Evolutionary conservation across 2,888 invertebrate genomes (phyloP).

Genomic region (Leptogaster cylindrica): DNA sequence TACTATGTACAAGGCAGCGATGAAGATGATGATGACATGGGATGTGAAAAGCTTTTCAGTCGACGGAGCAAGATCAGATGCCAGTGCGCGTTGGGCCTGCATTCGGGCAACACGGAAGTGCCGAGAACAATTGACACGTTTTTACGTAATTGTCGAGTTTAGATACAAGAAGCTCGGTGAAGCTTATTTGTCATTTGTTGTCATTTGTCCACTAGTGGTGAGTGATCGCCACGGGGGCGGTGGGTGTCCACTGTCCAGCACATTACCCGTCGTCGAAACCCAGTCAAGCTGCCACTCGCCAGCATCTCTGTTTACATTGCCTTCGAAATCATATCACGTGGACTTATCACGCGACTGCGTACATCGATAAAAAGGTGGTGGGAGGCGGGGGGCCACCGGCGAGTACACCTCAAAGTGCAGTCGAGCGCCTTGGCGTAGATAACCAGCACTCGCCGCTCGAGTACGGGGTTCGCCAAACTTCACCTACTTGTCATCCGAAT

Average conservation of each 20-base stretch:
- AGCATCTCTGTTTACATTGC: conserved; percentile 22
- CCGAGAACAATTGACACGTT: neutral
- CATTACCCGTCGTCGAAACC: neutral
- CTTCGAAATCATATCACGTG: conserved; percentile 13
- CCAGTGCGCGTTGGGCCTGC: conserved; percentile 23
- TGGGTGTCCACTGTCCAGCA: no score
- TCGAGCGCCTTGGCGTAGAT: conserved; percentile 4
- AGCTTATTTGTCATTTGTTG: no score
- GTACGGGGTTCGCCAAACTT: conserved; percentile 17
- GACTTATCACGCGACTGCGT: conserved; percentile 30
- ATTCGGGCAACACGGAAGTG: conserved; percentile 14
- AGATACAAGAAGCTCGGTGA: no score
- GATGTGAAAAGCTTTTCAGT: conserved; percentile 1
- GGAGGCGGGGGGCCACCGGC: neutral
- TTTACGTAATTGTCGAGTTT: neutral
- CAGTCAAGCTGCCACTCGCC: neutral
- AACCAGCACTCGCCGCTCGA: conserved; percentile 3
- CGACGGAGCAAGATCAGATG: neutral
- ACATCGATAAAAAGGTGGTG: neutral
- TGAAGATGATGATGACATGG: no score
- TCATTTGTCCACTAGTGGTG: no score
- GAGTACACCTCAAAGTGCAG: neutral
- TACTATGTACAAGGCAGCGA: no score
- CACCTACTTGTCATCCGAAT: neutral
- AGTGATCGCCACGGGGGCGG: no score